These are phyloP conservation scores for Dolichomitus sp. DNA, from an alignment of 2,888 invertebrate species.

Conservation along the genomic window DNA sequence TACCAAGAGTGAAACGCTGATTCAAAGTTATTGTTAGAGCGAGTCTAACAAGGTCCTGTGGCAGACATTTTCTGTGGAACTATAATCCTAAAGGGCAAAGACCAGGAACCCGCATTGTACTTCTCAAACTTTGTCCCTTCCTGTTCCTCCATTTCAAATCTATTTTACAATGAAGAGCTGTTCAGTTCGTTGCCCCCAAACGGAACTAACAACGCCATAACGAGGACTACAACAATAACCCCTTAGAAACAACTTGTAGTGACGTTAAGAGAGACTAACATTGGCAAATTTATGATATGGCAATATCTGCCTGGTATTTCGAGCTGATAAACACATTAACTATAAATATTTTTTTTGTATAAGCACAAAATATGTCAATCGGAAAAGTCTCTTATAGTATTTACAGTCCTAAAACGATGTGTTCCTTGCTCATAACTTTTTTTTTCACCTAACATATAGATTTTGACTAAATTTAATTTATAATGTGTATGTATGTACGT, in stretches of 20 bases:
- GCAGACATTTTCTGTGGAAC: slow-evolving; percentile 28
- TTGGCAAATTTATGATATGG: background rate
- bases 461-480: background rate
- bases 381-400: too few species aligned
- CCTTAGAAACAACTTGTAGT: background rate
- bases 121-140: slow-evolving; percentile 13
- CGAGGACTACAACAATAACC: background rate
- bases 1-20: slow-evolving; percentile 41
- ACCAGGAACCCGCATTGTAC: slow-evolving; percentile 50
- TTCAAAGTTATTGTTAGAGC: slow-evolving; percentile 51
- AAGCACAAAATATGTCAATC: too few species aligned
- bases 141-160: slow-evolving; percentile 12
- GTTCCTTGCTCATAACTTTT: too few species aligned
- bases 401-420: too few species aligned
- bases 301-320: too few species aligned
- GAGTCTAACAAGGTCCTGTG: slow-evolving; percentile 42
- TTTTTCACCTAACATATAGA: too few species aligned
- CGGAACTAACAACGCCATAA: background rate
- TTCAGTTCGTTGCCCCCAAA: background rate
- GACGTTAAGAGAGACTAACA: background rate
- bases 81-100: slow-evolving; percentile 27
- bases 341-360: too few species aligned
- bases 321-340: too few species aligned
- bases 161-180: slow-evolving; percentile 16
- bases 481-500: too few species aligned